Evolutionary conservation across 92 coral and sea anemone species (phyloP).

Genomic region (Blastomussa wellsi): DNA sequence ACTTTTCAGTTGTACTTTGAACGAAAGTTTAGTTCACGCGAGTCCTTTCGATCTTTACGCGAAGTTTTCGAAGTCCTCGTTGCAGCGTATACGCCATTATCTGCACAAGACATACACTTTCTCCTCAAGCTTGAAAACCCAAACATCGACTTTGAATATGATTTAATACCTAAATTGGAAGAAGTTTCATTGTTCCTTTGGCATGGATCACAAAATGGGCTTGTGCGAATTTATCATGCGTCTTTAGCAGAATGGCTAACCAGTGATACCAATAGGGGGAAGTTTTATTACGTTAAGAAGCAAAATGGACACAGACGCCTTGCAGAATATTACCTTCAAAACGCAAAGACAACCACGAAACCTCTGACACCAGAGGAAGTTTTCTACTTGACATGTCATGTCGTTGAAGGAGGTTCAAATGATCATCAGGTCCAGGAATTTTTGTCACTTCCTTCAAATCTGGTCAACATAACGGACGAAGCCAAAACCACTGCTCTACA

Average conservation of each 20-base stretch:
- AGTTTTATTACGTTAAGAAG: slow-evolving; percentile 41
- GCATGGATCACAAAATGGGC: slow-evolving; percentile 36
- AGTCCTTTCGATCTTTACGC: slow-evolving; percentile 26
- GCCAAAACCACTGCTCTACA: slow-evolving; percentile 44
- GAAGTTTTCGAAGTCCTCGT: slow-evolving; percentile 54
- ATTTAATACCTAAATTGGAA: slow-evolving; percentile 39
- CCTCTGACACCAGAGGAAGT: slow-evolving; percentile 12
- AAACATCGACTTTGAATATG: slow-evolving; percentile 37
- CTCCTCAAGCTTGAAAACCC: slow-evolving; percentile 13
- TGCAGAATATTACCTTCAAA: slow-evolving; percentile 21
- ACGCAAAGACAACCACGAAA: background rate
- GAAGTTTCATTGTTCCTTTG: slow-evolving; percentile 44
- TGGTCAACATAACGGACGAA: slow-evolving; percentile 27
- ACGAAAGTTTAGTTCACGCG: slow-evolving; percentile 34
- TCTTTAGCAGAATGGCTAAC: slow-evolving; percentile 61
- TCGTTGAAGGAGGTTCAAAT: slow-evolving; percentile 36
- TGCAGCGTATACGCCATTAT: slow-evolving; percentile 34
- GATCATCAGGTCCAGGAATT: background rate
- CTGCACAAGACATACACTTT: slow-evolving; percentile 2
- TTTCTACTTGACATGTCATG: slow-evolving; percentile 47
- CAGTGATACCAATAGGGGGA: slow-evolving; percentile 40
- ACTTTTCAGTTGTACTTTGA: slow-evolving; percentile 25
- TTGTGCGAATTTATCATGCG: slow-evolving; percentile 37
- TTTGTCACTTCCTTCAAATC: slow-evolving; percentile 24
- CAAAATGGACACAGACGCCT: slow-evolving; percentile 50